A percentile compares a stretch with the other conserved stretches of the same genome.
phyloP scores from a whole-genome alignment of 2,113 vertebrate genomes.

The Herpetotheres cachinnans region DNA sequence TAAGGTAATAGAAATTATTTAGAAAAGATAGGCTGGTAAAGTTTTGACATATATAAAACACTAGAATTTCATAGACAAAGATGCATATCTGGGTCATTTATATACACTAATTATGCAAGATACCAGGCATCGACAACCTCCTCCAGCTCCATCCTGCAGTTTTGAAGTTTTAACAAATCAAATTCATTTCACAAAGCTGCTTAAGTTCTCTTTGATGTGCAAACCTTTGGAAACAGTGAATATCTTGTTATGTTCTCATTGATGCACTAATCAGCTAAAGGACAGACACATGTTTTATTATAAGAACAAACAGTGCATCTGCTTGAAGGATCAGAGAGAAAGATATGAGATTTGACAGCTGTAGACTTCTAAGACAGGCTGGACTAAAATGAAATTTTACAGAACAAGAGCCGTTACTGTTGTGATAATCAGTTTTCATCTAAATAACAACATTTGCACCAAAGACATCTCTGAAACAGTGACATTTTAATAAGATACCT shows the following conservation, averaged over 20 bases:
- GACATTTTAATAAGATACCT: constrained; percentile 52
- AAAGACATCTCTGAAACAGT: not conserved
- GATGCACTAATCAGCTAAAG: constrained; percentile 54
- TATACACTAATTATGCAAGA: not conserved
- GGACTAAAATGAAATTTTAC: constrained; percentile 28
- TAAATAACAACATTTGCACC: constrained; percentile 31
- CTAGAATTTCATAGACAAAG: not conserved
- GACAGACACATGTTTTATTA: constrained; percentile 46
- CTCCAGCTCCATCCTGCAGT: not conserved
- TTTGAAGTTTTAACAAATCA: not conserved
- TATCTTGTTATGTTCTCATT: constrained; percentile 39
- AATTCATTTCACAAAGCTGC: constrained; percentile 16
- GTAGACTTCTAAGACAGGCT: constrained; percentile 18
- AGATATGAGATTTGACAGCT: constrained; percentile 13
- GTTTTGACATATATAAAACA: not conserved
- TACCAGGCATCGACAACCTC: not conserved
- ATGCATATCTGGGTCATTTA: not conserved
- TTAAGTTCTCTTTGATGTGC: constrained; percentile 38
- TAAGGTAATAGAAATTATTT: not conserved
- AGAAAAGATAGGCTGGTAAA: not conserved
- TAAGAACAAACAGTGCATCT: constrained; percentile 51
- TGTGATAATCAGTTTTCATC: constrained; percentile 46
- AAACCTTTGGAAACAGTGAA: not conserved
- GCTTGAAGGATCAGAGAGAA: constrained; percentile 50
- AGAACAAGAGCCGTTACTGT: not conserved